Evolutionary conservation across 2,113 vertebrate genomes (phyloP).

Genomic region (Phoenicopterus ruber): DNA sequence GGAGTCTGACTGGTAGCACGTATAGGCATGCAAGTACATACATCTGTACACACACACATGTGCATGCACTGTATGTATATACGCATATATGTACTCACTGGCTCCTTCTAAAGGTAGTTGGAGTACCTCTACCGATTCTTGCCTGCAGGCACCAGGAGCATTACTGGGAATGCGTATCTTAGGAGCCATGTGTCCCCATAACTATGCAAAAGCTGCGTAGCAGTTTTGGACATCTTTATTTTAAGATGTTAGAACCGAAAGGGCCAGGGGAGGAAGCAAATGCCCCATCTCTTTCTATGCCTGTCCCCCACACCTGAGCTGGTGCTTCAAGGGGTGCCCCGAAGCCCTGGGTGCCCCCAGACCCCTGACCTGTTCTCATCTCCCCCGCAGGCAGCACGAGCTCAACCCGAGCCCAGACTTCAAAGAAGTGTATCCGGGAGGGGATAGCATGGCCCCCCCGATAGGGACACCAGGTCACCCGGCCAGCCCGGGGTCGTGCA

Average conservation of each 20-base stretch:
- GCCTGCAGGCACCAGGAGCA: not conserved
- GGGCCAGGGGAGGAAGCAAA: not conserved
- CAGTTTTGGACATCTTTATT: not conserved
- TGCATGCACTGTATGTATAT: not conserved
- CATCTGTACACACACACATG: rapidly evolving
- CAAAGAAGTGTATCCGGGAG: not conserved
- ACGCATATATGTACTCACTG: not conserved
- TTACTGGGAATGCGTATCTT: not conserved
- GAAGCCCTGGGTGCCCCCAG: rapidly evolving
- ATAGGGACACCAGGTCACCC: not conserved
- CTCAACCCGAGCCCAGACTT: not conserved
- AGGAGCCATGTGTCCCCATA: not conserved
- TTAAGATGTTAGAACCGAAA: rapidly evolving
- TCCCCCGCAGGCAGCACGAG: not conserved
- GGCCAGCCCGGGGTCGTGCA: not conserved
- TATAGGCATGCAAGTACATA: not conserved
- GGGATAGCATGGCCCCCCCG: rapidly evolving
- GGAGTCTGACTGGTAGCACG: not conserved
- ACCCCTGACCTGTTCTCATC: not conserved
- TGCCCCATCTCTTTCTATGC: not conserved
- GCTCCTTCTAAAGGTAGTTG: not conserved
- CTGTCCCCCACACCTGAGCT: not conserved
- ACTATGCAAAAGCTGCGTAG: not conserved
- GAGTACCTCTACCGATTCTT: not conserved
- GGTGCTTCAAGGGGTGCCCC: not conserved